A percentile compares a stretch with the other conserved stretches of the same genome.
phyloP scores from a whole-genome alignment of 1,140 invertebrate species.

The Bacillus rossius region DNA sequence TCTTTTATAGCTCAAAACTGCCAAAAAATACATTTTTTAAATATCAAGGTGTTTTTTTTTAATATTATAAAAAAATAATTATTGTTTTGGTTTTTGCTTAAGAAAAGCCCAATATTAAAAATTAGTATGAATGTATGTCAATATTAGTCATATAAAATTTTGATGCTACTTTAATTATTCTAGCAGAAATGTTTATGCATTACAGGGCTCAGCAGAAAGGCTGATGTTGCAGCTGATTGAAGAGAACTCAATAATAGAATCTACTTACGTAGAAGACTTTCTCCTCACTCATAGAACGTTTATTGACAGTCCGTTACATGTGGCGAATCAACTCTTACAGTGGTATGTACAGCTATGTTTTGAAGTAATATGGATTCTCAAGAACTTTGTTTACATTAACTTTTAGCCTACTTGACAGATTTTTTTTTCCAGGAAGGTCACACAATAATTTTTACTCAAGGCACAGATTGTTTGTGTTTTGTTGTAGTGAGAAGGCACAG shows the following conservation, averaged over 20 bases:
- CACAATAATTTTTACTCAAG: too few relatives aligned
- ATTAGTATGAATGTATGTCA: too few relatives aligned
- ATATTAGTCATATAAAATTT: too few relatives aligned
- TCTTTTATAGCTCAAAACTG: not conserved
- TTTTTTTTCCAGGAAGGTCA: too few relatives aligned
- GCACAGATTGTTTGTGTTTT: too few relatives aligned
- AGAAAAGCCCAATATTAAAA: too few relatives aligned
- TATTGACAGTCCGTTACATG: conserved; percentile 74
- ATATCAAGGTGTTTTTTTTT: not conserved
- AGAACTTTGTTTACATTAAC: too few relatives aligned
- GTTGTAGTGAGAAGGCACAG: too few relatives aligned
- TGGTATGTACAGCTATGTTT: conserved; percentile 71
- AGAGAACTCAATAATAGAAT: conserved; percentile 89
- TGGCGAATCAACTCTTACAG: conserved; percentile 80
- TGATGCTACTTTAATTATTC: too few relatives aligned
- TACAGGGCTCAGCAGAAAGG: conserved; percentile 79
- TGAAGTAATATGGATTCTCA: too few relatives aligned
- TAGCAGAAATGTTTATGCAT: conserved; percentile 18
- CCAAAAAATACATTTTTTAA: not conserved
- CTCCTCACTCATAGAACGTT: conserved; percentile 97
- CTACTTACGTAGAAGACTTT: conserved; percentile 98
- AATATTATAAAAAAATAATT: not conserved
- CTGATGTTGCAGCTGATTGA: conserved; percentile 92
- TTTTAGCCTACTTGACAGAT: too few relatives aligned
- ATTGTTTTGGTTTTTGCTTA: not conserved